Percentiles rank a stretch among this genome's conserved stretches.
phyloP scores from a whole-genome alignment of 2,888 invertebrate genomes.

The Chrysolina haemoptera region DNA sequence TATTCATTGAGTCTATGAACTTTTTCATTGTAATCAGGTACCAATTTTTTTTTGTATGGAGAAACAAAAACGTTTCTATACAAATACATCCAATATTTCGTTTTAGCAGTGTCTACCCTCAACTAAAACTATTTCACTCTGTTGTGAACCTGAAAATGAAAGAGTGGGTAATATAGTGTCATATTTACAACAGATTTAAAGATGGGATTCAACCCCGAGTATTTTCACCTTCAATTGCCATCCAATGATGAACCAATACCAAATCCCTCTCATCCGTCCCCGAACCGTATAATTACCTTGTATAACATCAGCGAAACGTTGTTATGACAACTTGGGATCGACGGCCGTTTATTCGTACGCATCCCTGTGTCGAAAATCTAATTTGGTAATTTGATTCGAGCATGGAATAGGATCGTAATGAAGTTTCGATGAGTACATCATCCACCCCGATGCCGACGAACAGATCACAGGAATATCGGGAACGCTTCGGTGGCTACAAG shows the following conservation, averaged over 20 bases:
- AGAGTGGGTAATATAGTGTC: too few relatives aligned
- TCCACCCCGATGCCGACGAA: slow-evolving; percentile 50
- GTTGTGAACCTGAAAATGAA: too few relatives aligned
- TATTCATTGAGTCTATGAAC: too few relatives aligned
- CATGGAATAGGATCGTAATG: slow-evolving; percentile 63
- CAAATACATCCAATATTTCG: too few relatives aligned
- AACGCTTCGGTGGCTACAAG: slow-evolving; percentile 29
- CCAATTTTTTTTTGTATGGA: too few relatives aligned
- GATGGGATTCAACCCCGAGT: neutral
- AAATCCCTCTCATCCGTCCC: slow-evolving; percentile 1
- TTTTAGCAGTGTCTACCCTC: too few relatives aligned
- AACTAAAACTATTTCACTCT: too few relatives aligned
- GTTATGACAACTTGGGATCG: slow-evolving; percentile 30
- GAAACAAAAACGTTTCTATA: too few relatives aligned
- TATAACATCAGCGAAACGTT: slow-evolving; percentile 10
- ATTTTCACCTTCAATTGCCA: neutral
- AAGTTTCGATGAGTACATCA: slow-evolving; percentile 63
- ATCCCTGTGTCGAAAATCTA: slow-evolving; percentile 55
- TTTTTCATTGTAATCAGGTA: too few relatives aligned
- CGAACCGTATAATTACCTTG: slow-evolving; percentile 16
- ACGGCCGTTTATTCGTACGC: slow-evolving; percentile 25
- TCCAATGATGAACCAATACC: neutral
- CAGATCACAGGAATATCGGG: slow-evolving; percentile 40
- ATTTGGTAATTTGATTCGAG: slow-evolving; percentile 63
- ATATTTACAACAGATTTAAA: neutral